Evolutionary conservation across 2,888 invertebrate species (phyloP).

Genomic region (Eupithecia inturbata): DNA sequence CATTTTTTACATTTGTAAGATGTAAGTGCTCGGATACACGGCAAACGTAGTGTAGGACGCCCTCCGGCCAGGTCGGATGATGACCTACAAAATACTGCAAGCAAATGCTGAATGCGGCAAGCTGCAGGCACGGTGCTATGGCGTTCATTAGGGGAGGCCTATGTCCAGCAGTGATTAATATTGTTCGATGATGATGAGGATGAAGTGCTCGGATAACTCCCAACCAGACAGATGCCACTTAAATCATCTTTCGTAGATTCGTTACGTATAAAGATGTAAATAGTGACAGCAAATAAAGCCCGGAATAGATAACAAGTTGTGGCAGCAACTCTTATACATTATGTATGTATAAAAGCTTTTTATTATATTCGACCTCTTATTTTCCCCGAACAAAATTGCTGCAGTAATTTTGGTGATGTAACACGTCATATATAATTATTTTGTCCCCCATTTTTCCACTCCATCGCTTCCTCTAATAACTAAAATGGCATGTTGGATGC

Average conservation of each 20-base stretch:
- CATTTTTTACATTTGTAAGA: neutral
- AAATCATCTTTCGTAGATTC: neutral
- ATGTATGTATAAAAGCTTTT: neutral
- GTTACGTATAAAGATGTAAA: neutral
- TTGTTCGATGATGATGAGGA: too few species aligned
- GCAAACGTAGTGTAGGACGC: too few species aligned
- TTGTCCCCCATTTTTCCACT: constrained; percentile 12
- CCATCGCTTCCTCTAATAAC: constrained; percentile 27
- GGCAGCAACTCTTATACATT: neutral
- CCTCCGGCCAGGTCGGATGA: too few species aligned
- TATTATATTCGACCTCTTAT: neutral
- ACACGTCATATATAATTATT: neutral
- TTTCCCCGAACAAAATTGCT: neutral
- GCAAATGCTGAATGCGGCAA: too few species aligned
- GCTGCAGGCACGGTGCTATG: too few species aligned
- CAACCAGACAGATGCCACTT: neutral
- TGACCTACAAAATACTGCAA: too few species aligned
- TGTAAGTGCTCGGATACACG: neutral
- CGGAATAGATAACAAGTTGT: neutral
- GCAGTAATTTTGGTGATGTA: constrained; percentile 10
- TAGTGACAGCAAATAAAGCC: neutral
- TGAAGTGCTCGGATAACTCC: neutral
- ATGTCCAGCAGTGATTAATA: too few species aligned
- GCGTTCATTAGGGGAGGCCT: too few species aligned
- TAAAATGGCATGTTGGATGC: constrained; percentile 7